Evolutionary conservation across 2,797 vertebrate genomes (phyloP).

Genomic region (Myripristis murdjan): DNA sequence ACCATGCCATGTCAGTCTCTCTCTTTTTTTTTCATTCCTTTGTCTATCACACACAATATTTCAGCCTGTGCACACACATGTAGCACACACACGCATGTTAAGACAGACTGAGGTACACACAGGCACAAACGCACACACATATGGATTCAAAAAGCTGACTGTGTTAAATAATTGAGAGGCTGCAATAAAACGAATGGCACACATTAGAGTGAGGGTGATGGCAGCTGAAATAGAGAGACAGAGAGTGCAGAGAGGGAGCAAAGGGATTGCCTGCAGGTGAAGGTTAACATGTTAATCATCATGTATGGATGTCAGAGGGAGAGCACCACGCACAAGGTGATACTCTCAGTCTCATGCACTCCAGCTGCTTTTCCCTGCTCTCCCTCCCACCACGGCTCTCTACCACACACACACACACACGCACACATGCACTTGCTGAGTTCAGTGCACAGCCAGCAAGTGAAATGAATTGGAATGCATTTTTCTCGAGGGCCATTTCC

Average conservation of each 20-base stretch:
- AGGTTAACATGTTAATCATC: conserved; percentile 63
- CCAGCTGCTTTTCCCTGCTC: conserved; percentile 47
- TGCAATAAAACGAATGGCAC: conserved; percentile 71
- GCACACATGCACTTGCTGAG: conserved; percentile 15
- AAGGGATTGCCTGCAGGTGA: conserved; percentile 62
- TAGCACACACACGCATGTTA: not conserved
- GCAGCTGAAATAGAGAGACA: conserved; percentile 29
- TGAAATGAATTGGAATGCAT: conserved; percentile 63
- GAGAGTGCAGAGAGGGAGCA: conserved; percentile 28
- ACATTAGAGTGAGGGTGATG: conserved; percentile 34
- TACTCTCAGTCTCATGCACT: conserved; percentile 25
- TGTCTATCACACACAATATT: not conserved
- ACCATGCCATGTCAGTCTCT: conserved; percentile 24
- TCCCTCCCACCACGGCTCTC: not conserved
- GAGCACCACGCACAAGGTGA: conserved; percentile 15
- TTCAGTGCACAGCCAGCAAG: conserved; percentile 46
- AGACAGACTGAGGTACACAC: conserved; percentile 9
- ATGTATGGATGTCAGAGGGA: conserved; percentile 39
- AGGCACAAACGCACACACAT: conserved; percentile 36
- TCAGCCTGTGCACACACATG: not conserved
- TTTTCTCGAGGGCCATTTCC: conserved; percentile 56
- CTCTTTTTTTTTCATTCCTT: conserved; percentile 23
- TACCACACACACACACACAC: conserved; percentile 10
- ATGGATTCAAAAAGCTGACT: conserved; percentile 54
- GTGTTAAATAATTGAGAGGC: conserved; percentile 80